Base-by-base conservation (phyloP, 2,797 vertebrate species). In the Spondyliosoma cantharus region DNA sequence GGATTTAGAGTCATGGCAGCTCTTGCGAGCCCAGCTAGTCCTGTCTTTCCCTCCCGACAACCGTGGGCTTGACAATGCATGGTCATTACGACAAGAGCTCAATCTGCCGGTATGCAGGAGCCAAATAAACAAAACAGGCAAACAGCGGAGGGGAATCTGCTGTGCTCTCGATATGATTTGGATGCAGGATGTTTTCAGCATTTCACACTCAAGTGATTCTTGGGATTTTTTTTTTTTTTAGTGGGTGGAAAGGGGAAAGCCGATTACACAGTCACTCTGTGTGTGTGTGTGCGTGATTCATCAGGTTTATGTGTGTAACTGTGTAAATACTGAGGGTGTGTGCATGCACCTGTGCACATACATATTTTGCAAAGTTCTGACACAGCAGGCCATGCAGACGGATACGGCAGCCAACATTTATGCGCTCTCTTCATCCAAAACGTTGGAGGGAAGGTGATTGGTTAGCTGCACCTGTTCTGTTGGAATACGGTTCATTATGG, bases 161-260 rank as follows among this genome's bases (percentile, higher is more conserved):
- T 73, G 69, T 16, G 48, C 80, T 81, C 82, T 86, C 58, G 72
- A 86, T 86, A 88, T 83, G 86, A 82, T 90, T 90, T 90, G 81
- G 81, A 90, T 74, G 81, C 85, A 84, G 82, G 54, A 73, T 75
- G 78, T 87, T 89, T 88, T 71, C 80, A 80, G 72, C 69, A 82
- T 91, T 91, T 92, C 87, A 91, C 88, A 91, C 85, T 86, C 86
- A 81, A 85, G 78, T 91, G 86, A 86, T 89, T 91, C 80, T 83
- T 74, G 60, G 82, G 50, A 62, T 74, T 82, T 17, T 80, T 82
- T 54, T 80, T 62, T 79, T 81, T 48, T 32, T 32, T 75, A 7
- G 80, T 76, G 53, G 69, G 74, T 60, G 73, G 84, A 86, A 78
- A 75, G 59, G 46, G 78, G 52, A 84, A 90, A 90, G 86, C 86